A percentile compares a stretch with the other conserved stretches of the same genome.
Conservation (phyloP, 2,113 vertebrate species). For the Pseudorasbora parva region DNA sequence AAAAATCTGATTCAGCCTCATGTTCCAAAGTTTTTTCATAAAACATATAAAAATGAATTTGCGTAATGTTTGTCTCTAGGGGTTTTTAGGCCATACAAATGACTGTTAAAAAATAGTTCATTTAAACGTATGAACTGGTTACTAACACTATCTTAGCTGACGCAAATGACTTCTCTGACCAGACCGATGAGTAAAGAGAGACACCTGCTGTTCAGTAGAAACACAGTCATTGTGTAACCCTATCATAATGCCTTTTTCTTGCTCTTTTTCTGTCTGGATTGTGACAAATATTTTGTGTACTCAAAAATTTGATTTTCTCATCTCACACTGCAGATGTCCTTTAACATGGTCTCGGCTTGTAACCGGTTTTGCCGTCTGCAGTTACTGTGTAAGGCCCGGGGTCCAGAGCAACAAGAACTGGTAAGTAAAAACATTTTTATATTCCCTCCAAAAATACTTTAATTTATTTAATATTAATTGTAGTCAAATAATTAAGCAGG, state of each 20-base stretch:
- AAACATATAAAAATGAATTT: too few species aligned
- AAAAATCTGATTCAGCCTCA: background rate
- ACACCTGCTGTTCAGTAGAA: constrained; percentile 39
- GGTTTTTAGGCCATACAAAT: background rate
- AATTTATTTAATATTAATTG: too few species aligned
- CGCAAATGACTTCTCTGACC: constrained; percentile 3
- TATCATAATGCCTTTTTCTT: background rate
- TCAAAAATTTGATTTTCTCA: background rate
- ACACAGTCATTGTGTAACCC: background rate
- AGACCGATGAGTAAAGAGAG: constrained; percentile 24
- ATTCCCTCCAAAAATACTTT: too few species aligned
- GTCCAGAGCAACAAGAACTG: constrained; percentile 66
- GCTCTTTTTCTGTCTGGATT: background rate
- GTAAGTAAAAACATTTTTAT: constrained; percentile 61
- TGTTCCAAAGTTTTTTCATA: background rate
- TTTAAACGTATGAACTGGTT: background rate
- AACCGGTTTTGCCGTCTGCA: constrained; percentile 69
- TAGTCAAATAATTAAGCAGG: too few species aligned
- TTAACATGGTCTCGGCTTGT: constrained; percentile 77
- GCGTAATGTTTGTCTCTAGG: too few species aligned
- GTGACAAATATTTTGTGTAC: background rate
- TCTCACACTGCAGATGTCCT: constrained; percentile 70
- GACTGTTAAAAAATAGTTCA: background rate
- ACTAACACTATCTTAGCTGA: background rate
- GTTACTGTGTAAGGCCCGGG: constrained; percentile 60